Conservation (phyloP, 2,113 vertebrate genomes). For the Puffinus mauretanicus region DNA sequence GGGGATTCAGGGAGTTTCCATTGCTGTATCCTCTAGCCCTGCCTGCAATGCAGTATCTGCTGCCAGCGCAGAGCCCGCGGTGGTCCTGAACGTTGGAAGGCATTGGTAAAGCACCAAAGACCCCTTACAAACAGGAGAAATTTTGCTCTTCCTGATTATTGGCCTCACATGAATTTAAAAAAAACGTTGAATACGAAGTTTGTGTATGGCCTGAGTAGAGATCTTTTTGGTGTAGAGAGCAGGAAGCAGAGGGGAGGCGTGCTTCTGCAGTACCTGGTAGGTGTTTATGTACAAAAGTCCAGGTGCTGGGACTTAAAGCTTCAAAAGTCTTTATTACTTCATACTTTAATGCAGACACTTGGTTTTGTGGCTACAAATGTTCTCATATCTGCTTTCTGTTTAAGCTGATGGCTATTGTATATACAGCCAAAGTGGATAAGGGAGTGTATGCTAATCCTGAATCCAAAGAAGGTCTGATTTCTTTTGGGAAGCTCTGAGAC, state of each 20-base stretch:
- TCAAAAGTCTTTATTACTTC: neutral
- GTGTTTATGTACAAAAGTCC: neutral
- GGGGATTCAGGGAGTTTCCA: neutral
- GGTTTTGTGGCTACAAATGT: neutral
- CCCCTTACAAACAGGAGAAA: neutral
- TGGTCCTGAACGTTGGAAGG: neutral
- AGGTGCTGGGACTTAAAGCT: neutral
- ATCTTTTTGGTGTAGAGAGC: neutral
- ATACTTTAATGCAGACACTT: neutral
- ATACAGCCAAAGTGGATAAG: neutral
- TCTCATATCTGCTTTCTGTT: neutral
- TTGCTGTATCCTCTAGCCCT: neutral
- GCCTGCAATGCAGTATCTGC: neutral
- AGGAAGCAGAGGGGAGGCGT: neutral
- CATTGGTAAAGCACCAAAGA: neutral
- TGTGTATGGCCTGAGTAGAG: neutral
- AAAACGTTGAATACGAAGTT: neutral
- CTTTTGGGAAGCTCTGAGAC: neutral
- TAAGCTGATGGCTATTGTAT: neutral
- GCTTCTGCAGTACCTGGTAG: neutral
- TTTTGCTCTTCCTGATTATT: neutral
- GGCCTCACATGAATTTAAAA: neutral
- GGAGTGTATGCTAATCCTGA: neutral
- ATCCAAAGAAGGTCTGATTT: neutral
- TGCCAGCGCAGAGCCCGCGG: accelerated